Evolutionary conservation across 2,113 vertebrate genomes (phyloP), one percentile per base, ranked within the genome.

Genomic region (Cochlearius cochlearius): DNA sequence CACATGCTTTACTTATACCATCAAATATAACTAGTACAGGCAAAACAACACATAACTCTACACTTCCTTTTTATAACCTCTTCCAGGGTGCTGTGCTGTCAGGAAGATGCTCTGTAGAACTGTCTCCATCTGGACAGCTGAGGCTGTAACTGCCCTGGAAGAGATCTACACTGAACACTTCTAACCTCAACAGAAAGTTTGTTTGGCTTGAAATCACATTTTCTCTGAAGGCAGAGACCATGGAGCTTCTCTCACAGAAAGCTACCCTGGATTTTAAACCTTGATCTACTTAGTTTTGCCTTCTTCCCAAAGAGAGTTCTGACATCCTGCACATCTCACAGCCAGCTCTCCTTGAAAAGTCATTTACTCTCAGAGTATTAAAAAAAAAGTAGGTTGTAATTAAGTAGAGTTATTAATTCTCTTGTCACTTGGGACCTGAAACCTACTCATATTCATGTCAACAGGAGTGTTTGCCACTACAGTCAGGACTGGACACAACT

Each of bases 311-410:
- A 86, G 34, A 83, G 32, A 58, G 12, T 75, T 92, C 56, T 0
- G 1, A 68, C 34, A 68, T 16, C 10, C 10, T 83, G 52, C 22
- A 49, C 55, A 38, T 58, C 59, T 76, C 76, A 21, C 32, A 88
- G 88, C 8, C 69, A 71, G 11, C 22, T 97, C 86, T 89, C 94
- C 92, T 97, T 95, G 95, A 96, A 95, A 94, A 94, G 73, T 92
- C 91, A 95, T 81, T 86, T 41, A 56, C 39, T 41, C 36, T 86
- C 59, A 60, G 6, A 78, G 53, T 56, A 68, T 45, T 45, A 64
- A 43, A 7, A 45, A 80, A 88, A 94, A 94, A 85, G 9, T 21
- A 75, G 88, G 68, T 78, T 96, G 73, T 81, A 94, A 96, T 95
- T 96, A 95, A 89, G 92, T 21, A 68, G 34, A 95, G 68, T 89